Conservation (phyloP, 2,113 vertebrate genomes). For the Oophaga pumilio region DNA sequence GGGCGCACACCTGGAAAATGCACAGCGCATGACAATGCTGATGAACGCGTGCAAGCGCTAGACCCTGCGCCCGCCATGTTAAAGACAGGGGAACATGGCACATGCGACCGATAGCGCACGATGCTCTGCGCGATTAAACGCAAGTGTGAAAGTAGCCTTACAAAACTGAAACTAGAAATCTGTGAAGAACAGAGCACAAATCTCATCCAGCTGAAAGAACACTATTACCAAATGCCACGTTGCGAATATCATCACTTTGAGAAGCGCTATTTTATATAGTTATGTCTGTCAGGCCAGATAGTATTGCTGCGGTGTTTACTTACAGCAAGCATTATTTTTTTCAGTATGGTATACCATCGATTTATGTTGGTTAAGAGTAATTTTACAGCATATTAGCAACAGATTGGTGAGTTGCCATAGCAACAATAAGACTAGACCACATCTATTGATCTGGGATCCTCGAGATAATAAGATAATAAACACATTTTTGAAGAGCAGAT, state of each 20-base stretch:
- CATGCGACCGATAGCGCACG: no score
- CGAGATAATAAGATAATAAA: constrained; percentile 1
- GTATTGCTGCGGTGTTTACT: neutral
- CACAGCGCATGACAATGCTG: no score
- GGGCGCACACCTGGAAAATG: no score
- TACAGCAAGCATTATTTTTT: neutral
- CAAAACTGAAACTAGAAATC: neutral
- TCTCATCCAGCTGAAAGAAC: neutral
- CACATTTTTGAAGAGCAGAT: neutral
- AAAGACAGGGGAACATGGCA: no score
- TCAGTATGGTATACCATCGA: neutral
- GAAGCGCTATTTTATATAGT: neutral
- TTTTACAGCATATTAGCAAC: constrained; percentile 17
- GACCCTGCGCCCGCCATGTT: no score
- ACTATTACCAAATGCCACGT: neutral
- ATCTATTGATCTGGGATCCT: constrained; percentile 17
- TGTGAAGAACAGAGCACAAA: neutral
- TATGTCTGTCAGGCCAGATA: neutral
- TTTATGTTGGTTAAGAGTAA: neutral
- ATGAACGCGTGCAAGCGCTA: no score
- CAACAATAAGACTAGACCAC: constrained; percentile 16
- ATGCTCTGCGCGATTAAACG: no score
- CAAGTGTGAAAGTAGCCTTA: no score
- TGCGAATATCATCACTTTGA: neutral
- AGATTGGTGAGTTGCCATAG: constrained; percentile 8